Conservation (phyloP, 1,140 invertebrate genomes). For the Temnothorax curvispinosus region DNA sequence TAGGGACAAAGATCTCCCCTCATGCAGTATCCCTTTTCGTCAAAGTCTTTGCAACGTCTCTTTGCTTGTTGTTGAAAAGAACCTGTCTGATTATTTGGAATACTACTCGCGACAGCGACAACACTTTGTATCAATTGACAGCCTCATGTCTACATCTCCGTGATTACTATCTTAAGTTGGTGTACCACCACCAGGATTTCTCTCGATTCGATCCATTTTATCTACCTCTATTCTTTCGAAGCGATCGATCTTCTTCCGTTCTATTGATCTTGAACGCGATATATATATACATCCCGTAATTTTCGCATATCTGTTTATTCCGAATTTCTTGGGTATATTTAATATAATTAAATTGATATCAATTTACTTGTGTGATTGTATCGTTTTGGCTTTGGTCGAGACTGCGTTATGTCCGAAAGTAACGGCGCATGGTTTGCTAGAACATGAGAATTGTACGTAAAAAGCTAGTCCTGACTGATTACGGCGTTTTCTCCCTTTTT, state of each 20-base stretch:
- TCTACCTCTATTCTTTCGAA: slow-evolving; percentile 78
- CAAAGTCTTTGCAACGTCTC: slow-evolving; percentile 90
- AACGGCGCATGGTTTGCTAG: too few species aligned
- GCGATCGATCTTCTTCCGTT: slow-evolving; percentile 81
- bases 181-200: slow-evolving; percentile 84
- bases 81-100: slow-evolving; percentile 79
- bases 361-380: too few species aligned
- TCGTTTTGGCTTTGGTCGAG: too few species aligned
- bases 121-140: slow-evolving; percentile 87
- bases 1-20: slow-evolving; percentile 97
- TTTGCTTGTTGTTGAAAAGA: slow-evolving; percentile 84
- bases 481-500: too few species aligned
- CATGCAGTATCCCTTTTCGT: slow-evolving; percentile 98
- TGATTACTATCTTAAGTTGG: slow-evolving; percentile 88
- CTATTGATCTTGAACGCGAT: slow-evolving; percentile 83
- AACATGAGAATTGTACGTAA: too few species aligned
- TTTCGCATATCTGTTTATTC: too few species aligned
- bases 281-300: too few species aligned
- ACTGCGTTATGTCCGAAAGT: too few species aligned
- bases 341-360: too few species aligned
- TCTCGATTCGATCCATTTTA: slow-evolving; percentile 77
- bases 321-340: too few species aligned
- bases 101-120: slow-evolving; percentile 81
- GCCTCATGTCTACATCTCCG: slow-evolving; percentile 87
- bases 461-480: too few species aligned